phyloP scores from a whole-genome alignment of 1,140 invertebrate species.

The Helicoverpa zea region DNA sequence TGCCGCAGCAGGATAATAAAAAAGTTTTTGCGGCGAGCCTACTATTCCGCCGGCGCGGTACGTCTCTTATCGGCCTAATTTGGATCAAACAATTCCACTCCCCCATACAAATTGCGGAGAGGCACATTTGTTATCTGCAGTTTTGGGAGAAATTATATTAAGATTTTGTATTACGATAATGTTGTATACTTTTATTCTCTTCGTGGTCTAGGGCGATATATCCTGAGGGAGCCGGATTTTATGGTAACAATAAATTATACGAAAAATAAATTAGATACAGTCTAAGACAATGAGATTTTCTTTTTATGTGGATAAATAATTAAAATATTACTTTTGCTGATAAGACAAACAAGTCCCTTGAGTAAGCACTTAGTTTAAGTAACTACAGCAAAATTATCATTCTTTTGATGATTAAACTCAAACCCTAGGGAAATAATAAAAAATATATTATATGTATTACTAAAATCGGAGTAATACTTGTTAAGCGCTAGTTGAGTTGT shows the following conservation, averaged over 20 bases:
- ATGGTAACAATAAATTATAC: slow-evolving; percentile 75
- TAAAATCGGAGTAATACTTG: no score
- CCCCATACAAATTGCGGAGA: slow-evolving; percentile 74
- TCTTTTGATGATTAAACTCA: neutral
- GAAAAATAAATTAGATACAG: slow-evolving; percentile 70
- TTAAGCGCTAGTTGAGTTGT: neutral
- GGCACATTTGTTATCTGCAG: slow-evolving; percentile 79
- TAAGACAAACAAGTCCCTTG: neutral
- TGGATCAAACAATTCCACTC: slow-evolving; percentile 77
- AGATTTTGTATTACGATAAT: slow-evolving; percentile 78
- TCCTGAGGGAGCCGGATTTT: slow-evolving; percentile 65
- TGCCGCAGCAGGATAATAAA: slow-evolving; percentile 62
- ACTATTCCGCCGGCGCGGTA: slow-evolving; percentile 63
- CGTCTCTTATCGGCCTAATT: slow-evolving; percentile 78
- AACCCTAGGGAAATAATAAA: no score
- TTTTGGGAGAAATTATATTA: slow-evolving; percentile 82
- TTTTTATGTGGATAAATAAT: slow-evolving; percentile 46
- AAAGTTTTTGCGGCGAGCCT: slow-evolving; percentile 62
- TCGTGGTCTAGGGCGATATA: slow-evolving; percentile 56
- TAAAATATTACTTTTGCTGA: slow-evolving; percentile 11
- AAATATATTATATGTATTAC: no score
- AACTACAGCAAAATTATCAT: neutral
- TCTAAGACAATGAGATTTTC: slow-evolving; percentile 64
- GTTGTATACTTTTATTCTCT: slow-evolving; percentile 75
- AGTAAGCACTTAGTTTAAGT: neutral